Evolutionary conservation across 2,888 invertebrate species (phyloP).

Genomic region (Rhingia rostrata): DNA sequence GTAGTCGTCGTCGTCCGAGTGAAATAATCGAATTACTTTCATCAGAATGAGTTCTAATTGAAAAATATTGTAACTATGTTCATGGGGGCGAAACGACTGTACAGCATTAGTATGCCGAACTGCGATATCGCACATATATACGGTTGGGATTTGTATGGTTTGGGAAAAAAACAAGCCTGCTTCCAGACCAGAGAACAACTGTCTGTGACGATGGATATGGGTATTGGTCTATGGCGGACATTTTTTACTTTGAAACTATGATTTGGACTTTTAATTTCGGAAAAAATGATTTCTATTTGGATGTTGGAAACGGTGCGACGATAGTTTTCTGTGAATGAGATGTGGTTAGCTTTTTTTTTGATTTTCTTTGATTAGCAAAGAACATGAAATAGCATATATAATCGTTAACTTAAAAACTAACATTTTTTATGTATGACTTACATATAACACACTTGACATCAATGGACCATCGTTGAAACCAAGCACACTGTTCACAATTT

Average conservation of each 20-base stretch:
- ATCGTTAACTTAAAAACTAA: too few species aligned
- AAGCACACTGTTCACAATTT: too few species aligned
- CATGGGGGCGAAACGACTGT: conserved; percentile 69
- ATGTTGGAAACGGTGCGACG: too few species aligned
- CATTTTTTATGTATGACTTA: too few species aligned
- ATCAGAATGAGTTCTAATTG: conserved; percentile 84
- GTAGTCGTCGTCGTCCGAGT: conserved; percentile 79
- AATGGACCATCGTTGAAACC: too few species aligned
- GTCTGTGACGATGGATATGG: conserved; percentile 39
- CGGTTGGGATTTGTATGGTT: conserved; percentile 30
- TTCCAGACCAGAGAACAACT: conserved; percentile 21
- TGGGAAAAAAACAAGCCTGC: conserved; percentile 29
- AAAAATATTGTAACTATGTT: conserved; percentile 83
- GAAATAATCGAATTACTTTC: conserved; percentile 84
- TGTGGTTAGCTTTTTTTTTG: too few species aligned
- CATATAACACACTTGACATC: too few species aligned
- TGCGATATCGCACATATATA: conserved; percentile 75
- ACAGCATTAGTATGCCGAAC: conserved; percentile 77
- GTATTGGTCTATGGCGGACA: conserved; percentile 62
- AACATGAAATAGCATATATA: too few species aligned
- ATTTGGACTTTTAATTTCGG: conserved; percentile 73
- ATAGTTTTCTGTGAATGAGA: too few species aligned
- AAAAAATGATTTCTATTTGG: conserved; percentile 65
- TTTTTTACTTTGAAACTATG: conserved; percentile 66
- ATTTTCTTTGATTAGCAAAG: too few species aligned